Conservation (phyloP, 2,888 invertebrate species). For the Agonopterix subpropinquella region DNA sequence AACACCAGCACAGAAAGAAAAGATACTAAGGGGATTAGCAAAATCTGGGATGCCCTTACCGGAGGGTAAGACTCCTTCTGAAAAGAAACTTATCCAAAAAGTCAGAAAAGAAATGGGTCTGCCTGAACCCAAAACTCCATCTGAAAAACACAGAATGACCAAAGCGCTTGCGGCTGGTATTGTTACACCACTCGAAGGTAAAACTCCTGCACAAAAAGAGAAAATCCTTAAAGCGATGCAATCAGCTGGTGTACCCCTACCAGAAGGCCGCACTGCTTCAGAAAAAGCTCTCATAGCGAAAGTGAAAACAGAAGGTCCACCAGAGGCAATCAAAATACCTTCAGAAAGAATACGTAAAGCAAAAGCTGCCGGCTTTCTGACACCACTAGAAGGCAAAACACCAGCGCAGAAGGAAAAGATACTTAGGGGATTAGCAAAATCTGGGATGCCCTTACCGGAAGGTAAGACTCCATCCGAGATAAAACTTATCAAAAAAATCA, state of each 20-base stretch:
- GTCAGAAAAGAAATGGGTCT: constrained; percentile 23
- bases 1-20: constrained; percentile 19
- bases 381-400: constrained; percentile 17
- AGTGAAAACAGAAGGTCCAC: constrained; percentile 6
- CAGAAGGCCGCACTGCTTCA: constrained; percentile 7
- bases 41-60: constrained; percentile 23
- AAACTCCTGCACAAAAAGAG: constrained; percentile 16
- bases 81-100: constrained; percentile 24
- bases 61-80: constrained; percentile 23
- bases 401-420: constrained; percentile 23
- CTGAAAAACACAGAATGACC: constrained; percentile 12
- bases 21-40: constrained; percentile 18
- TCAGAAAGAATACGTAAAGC: constrained; percentile 13
- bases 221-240: constrained; percentile 13
- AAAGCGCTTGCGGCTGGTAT: constrained; percentile 20
- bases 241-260: constrained; percentile 9
- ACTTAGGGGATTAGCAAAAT: constrained; percentile 6
- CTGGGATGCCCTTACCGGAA: constrained; percentile 13
- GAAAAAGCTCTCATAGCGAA: constrained; percentile 5
- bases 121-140: constrained; percentile 21
- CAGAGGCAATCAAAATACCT: neutral
- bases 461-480: constrained; percentile 21
- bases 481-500: constrained; percentile 18
- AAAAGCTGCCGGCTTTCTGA: constrained; percentile 23
- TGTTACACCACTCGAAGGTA: constrained; percentile 21